Base-by-base conservation (phyloP, 2,797 vertebrate genomes). In the Peromyscus attwateri region DNA sequence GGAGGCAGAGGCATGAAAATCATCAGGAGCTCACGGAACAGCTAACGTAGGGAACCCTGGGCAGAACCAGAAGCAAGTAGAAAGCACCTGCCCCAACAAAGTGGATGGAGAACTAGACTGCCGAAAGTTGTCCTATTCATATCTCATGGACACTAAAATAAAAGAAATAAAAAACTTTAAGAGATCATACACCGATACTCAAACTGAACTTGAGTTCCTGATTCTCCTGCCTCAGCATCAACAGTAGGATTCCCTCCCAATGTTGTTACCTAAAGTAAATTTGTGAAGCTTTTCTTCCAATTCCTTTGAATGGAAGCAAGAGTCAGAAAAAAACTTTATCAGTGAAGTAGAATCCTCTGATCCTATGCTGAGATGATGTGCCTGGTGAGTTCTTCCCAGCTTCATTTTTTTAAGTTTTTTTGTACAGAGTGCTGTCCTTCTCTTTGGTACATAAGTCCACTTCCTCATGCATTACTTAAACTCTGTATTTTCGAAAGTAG, bases 401-500 rank as follows among this genome's bases (percentile, higher is more conserved):
- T 1, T 40, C 80, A 1, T 52, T 92, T 81, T 81, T 81, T 60
- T n/a, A 9, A 81, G 0, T 12, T 70, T 0, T 94, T 55, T 55
- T 55, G 13, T 46, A 25, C 12, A 40, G 66, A 94, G 64, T 83
- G 40, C 55, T 25, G 77, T 49, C 9, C 25, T 49, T 95, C 25
- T 76, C 6, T 92, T 82, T 2, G 52, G 83, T 84, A 31, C 46
- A 68, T 93, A 95, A 93, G 11, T 96, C 7, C 73, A 79, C n/a
- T 93, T 84, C 89, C 17, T 96, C 92, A 73, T 96, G 71, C 31
- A 95, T 96, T 96, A 66, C 52, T 75, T 97, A 95, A 94, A 97
- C 97, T 90, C 95, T 11, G 64, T 97, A 95, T 46, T 95, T 96
- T 96, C 37, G 93, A 98, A 98, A 81, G 27, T 97, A 97, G 12